A percentile compares a stretch with the other conserved stretches of the same genome.
phyloP scores from a whole-genome alignment of 2,797 vertebrate genomes.

The Sandelia bainsii region DNA sequence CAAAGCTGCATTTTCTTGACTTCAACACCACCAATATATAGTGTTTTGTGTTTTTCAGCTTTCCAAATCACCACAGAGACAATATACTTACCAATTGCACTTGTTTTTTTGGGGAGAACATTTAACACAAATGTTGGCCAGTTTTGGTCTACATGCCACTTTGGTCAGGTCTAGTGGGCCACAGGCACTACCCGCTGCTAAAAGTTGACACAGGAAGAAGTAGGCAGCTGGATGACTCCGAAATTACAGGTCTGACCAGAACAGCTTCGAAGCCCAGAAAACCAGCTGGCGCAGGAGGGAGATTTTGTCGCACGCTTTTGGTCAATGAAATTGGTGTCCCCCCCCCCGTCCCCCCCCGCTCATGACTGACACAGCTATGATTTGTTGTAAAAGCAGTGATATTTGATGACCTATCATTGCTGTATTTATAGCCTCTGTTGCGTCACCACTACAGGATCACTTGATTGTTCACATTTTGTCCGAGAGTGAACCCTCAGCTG shows the following conservation, averaged over 20 bases:
- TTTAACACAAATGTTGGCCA: slow-evolving; percentile 74
- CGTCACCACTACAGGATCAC: slow-evolving; percentile 69
- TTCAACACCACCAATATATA: slow-evolving; percentile 5
- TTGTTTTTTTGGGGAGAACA: slow-evolving; percentile 67
- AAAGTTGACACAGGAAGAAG: slow-evolving; percentile 88
- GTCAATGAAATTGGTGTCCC: slow-evolving; percentile 64
- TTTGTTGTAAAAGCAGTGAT: slow-evolving; percentile 79
- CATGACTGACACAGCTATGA: slow-evolving; percentile 69
- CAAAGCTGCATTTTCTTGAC: slow-evolving; percentile 31
- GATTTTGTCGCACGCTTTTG: slow-evolving; percentile 77
- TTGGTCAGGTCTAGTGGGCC: slow-evolving; percentile 77
- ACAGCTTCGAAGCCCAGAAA: slow-evolving; percentile 77
- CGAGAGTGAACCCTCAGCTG: slow-evolving; percentile 40
- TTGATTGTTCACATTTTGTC: slow-evolving; percentile 51
- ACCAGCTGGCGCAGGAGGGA: slow-evolving; percentile 75
- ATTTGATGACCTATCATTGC: slow-evolving; percentile 80
- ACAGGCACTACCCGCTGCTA: slow-evolving; percentile 81
- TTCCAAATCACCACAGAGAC: slow-evolving; percentile 61
- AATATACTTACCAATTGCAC: slow-evolving; percentile 58
- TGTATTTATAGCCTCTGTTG: slow-evolving; percentile 77
- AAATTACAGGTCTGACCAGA: slow-evolving; percentile 87
- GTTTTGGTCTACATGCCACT: slow-evolving; percentile 77
- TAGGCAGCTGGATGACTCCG: slow-evolving; percentile 81
- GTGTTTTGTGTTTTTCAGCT: slow-evolving; percentile 20
- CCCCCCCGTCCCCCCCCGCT: slow-evolving; percentile 12